Evolutionary conservation across 2,113 vertebrate species (phyloP).

Genomic region (Rhabdornis inornatus): DNA sequence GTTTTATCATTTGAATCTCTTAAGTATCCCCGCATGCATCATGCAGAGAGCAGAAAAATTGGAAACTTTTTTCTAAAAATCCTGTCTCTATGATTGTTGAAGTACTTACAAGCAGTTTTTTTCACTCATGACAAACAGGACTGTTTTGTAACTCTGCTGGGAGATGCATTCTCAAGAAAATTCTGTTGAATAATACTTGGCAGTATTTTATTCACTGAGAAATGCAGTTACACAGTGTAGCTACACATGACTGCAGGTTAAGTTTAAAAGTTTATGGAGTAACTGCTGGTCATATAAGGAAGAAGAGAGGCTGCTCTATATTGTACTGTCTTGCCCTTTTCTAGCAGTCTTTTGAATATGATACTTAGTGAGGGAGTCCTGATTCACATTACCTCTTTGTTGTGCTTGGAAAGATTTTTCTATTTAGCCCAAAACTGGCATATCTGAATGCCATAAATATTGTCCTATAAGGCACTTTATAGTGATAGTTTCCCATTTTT

Average conservation of each 20-base stretch:
- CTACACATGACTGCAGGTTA: not conserved
- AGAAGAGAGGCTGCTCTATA: not conserved
- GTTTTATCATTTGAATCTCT: not conserved
- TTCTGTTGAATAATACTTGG: not conserved
- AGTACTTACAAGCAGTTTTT: not conserved
- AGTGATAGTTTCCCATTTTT: not conserved
- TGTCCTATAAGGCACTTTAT: not conserved
- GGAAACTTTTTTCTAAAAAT: not conserved
- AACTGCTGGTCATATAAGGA: not conserved
- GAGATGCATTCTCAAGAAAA: not conserved
- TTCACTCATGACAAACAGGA: not conserved
- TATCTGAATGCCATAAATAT: not conserved
- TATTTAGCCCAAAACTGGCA: not conserved
- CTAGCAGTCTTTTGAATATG: not conserved
- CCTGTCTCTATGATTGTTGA: not conserved
- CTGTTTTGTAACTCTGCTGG: not conserved
- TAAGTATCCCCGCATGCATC: not conserved
- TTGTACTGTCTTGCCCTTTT: not conserved
- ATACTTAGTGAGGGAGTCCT: not conserved
- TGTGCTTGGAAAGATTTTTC: not conserved
- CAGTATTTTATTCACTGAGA: conserved; percentile 15
- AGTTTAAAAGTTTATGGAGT: not conserved
- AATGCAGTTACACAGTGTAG: not conserved
- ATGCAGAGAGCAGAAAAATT: not conserved
- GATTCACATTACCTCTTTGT: not conserved